Evolutionary conservation across 2,797 vertebrate genomes (phyloP).

Genomic region (Lacerta bilineata): DNA sequence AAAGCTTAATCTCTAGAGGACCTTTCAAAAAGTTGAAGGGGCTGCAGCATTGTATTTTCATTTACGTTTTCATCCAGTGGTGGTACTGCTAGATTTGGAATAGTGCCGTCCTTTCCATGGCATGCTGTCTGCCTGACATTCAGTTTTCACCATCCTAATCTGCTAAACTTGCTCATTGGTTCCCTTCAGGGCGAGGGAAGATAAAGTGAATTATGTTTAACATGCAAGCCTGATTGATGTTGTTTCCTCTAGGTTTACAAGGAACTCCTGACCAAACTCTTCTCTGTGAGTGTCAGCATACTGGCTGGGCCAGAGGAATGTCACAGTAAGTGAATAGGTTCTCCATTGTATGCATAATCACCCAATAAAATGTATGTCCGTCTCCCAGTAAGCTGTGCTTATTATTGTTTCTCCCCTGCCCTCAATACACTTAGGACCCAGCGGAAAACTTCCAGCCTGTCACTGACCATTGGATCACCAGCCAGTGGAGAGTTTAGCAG

Average conservation of each 20-base stretch:
- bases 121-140: neutral
- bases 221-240: slow-evolving; percentile 37
- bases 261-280: slow-evolving; percentile 43
- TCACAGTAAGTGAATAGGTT: slow-evolving; percentile 70
- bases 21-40: neutral
- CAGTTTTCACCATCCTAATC: slow-evolving; percentile 8
- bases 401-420: neutral
- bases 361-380: slow-evolving; percentile 36
- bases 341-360: slow-evolving; percentile 22
- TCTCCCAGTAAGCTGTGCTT: slow-evolving; percentile 39
- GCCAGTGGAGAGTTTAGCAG: slow-evolving; percentile 59
- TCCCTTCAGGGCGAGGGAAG: slow-evolving; percentile 21
- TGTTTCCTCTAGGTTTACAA: slow-evolving; percentile 64
- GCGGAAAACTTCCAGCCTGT: slow-evolving; percentile 56
- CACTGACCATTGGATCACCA: slow-evolving; percentile 56
- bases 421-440: slow-evolving; percentile 38
- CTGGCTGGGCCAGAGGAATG: slow-evolving; percentile 66
- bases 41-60: neutral
- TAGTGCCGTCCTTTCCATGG: slow-evolving; percentile 32
- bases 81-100: slow-evolving; percentile 10
- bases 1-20: neutral
- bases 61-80: neutral
- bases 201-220: slow-evolving; percentile 10
- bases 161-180: slow-evolving; percentile 1
- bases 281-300: slow-evolving; percentile 54